A percentile compares a stretch with the other conserved stretches of the same genome.
These are phyloP conservation scores for Amyelois transitella DNA, from an alignment of 1,140 invertebrate genomes.

Conservation along the genomic window DNA sequence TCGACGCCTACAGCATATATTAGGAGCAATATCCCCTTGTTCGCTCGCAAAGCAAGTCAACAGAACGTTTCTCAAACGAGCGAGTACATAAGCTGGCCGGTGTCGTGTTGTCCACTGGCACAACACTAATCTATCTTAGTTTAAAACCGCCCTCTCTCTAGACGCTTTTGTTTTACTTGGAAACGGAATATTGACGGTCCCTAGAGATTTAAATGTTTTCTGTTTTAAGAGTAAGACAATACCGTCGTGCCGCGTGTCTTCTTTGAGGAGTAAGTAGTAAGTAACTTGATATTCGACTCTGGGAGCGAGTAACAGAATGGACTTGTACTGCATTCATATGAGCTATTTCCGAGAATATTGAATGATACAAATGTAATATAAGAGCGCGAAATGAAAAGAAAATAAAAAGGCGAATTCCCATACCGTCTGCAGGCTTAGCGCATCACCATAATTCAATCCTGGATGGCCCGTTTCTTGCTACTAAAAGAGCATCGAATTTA, in stretches of 20 bases:
- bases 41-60: conserved; percentile 14
- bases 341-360: conserved; percentile 42
- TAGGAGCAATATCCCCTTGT: conserved; percentile 3
- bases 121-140: conserved; percentile 57
- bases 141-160: conserved; percentile 29
- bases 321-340: conserved; percentile 41
- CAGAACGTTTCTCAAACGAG: conserved; percentile 19
- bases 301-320: conserved; percentile 56
- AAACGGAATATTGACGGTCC: conserved; percentile 64
- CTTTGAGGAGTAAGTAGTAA: conserved; percentile 57
- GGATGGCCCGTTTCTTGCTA: conserved; percentile 52
- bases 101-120: conserved; percentile 24
- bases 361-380: conserved; percentile 44
- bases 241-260: conserved; percentile 66
- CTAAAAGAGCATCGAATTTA: conserved; percentile 72
- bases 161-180: conserved; percentile 53
- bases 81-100: conserved; percentile 17
- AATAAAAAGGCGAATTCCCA: conserved; percentile 58
- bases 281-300: conserved; percentile 56
- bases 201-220: conserved; percentile 62
- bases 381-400: conserved; percentile 56
- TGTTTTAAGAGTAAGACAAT: conserved; percentile 69
- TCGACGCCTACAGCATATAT: background rate
- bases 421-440: conserved; percentile 63
- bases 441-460: conserved; percentile 72